Percentiles rank a stretch among this genome's conserved stretches.
Conservation (phyloP, 2,888 invertebrate species). For the Neoascia interrupta region DNA sequence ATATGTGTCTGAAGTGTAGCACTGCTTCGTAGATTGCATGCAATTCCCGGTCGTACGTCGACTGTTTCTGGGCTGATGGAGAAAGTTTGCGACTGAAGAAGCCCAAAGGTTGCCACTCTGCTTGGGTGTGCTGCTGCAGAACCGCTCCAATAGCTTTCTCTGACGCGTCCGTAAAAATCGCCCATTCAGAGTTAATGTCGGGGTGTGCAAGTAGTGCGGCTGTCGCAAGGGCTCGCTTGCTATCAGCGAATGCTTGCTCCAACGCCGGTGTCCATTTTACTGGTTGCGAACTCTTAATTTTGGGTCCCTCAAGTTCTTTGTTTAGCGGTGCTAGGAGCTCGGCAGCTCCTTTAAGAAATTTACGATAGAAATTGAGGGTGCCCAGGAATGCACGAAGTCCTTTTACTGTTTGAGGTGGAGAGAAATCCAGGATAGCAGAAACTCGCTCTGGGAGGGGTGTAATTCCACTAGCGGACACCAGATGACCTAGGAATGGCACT, state of each 20-base stretch:
- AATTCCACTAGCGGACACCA: slow-evolving; percentile 29
- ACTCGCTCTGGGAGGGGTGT: slow-evolving; percentile 25
- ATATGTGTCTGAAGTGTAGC: slow-evolving; percentile 2
- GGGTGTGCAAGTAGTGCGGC: no score
- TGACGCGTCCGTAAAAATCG: no score
- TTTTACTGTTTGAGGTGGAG: slow-evolving; percentile 7
- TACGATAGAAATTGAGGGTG: slow-evolving; percentile 47
- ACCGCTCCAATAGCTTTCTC: slow-evolving; percentile 30
- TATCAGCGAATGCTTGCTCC: neutral
- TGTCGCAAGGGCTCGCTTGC: neutral
- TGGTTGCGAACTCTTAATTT: neutral
- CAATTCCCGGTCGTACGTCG: no score
- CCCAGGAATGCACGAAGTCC: slow-evolving; percentile 38
- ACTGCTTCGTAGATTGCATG: no score
- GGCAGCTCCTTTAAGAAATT: slow-evolving; percentile 33
- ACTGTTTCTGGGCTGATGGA: no score
- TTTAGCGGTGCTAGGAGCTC: slow-evolving; percentile 4
- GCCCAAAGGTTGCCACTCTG: no score
- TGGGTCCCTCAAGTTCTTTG: neutral
- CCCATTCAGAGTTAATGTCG: no score
- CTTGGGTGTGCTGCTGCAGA: no score
- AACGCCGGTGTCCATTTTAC: neutral
- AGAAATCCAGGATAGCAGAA: slow-evolving; percentile 39
- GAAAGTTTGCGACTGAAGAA: no score
- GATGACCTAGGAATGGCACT: slow-evolving; percentile 49